phyloP scores from a whole-genome alignment of 2,113 vertebrate genomes.

The Neopipo cinnamomea region DNA sequence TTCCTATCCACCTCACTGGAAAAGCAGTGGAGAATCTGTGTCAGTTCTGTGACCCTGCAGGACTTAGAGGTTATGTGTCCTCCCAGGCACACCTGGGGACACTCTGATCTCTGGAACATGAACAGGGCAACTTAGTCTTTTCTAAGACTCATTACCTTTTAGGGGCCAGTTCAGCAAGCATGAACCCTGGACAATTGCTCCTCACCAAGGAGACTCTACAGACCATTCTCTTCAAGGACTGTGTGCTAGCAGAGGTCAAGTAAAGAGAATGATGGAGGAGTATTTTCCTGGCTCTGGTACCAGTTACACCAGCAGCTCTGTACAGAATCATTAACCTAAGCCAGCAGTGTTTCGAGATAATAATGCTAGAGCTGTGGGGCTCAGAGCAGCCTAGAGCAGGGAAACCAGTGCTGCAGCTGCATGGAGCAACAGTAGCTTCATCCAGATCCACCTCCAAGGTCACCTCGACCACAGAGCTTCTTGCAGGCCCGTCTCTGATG shows the following conservation, averaged over 20 bases:
- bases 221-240: background rate
- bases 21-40: background rate
- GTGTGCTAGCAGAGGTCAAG: background rate
- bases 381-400: background rate
- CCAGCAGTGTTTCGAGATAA: background rate
- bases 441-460: slow-evolving; percentile 6
- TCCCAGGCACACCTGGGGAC: background rate
- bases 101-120: background rate
- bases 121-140: background rate
- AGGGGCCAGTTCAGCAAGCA: background rate
- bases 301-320: background rate
- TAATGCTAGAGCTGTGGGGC: background rate
- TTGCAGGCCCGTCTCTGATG: background rate
- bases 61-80: background rate
- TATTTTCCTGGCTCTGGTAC: background rate
- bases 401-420: background rate
- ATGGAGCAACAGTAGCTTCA: background rate
- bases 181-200: background rate
- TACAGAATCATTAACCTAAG: background rate
- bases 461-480: background rate
- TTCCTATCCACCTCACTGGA: background rate
- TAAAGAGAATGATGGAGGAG: background rate
- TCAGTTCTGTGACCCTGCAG: too few species aligned
- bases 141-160: background rate
- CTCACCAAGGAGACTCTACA: background rate